phyloP scores from a whole-genome alignment of 2,888 invertebrate genomes.

The Scelioninae gen. 2 region DNA sequence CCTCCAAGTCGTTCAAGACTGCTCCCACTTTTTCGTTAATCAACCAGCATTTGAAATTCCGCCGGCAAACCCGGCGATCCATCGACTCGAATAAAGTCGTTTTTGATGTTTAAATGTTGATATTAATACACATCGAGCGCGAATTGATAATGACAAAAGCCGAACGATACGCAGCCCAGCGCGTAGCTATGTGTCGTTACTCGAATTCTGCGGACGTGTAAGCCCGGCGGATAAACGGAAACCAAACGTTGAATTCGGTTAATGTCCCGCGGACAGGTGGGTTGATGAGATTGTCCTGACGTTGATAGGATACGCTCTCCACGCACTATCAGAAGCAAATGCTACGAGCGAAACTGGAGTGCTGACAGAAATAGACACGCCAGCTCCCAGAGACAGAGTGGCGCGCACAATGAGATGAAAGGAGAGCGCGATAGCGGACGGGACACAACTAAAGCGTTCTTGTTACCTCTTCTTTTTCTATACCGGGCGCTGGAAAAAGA shows the following conservation, averaged over 20 bases:
- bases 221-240: conserved; percentile 61
- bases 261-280: conserved; percentile 71
- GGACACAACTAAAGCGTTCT: conserved; percentile 41
- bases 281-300: conserved; percentile 72
- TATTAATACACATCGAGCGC: conserved; percentile 52
- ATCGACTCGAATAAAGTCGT: too few species aligned
- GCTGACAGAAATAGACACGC: conserved; percentile 55
- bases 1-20: too few species aligned
- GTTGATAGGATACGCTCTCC: conserved; percentile 69
- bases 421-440: conserved; percentile 32
- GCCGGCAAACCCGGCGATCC: too few species aligned
- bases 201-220: conserved; percentile 58
- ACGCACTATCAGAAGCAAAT: conserved; percentile 61
- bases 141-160: conserved; percentile 57
- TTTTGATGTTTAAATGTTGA: conserved; percentile 24
- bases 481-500: conserved; percentile 23
- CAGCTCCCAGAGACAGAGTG: conserved; percentile 36
- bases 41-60: too few species aligned
- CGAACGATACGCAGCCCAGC: conserved; percentile 41
- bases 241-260: conserved; percentile 71
- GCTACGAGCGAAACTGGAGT: conserved; percentile 60
- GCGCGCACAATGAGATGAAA: conserved; percentile 26
- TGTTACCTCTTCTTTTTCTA: conserved; percentile 41
- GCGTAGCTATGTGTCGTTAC: conserved; percentile 44
- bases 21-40: too few species aligned